Percentiles rank a stretch among this genome's conserved stretches.
These are phyloP conservation scores for Mycogona germanica DNA, from an alignment of 2,888 invertebrate genomes.

Conservation along the genomic window DNA sequence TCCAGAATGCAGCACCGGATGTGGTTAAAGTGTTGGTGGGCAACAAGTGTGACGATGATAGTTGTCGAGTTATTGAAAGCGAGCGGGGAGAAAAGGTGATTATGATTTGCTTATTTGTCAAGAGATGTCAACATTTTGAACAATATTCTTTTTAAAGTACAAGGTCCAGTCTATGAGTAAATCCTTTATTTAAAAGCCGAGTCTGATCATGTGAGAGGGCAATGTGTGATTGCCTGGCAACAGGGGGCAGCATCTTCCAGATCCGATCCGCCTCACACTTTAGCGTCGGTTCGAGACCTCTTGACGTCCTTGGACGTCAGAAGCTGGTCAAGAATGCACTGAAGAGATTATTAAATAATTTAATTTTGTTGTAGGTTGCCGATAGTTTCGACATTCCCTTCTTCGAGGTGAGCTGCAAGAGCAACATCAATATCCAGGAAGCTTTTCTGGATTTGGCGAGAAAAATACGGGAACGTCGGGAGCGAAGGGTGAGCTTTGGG, in stretches of 20 bases:
- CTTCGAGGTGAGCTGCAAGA: slow-evolving; percentile 78
- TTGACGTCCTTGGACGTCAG: too few relatives aligned
- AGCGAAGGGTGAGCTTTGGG: slow-evolving; percentile 55
- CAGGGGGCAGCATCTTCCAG: too few relatives aligned
- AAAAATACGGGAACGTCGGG: slow-evolving; percentile 67
- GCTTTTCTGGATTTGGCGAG: slow-evolving; percentile 67
- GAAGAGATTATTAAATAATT: slow-evolving; percentile 9
- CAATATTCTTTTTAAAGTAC: too few relatives aligned
- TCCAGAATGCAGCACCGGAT: slow-evolving; percentile 69
- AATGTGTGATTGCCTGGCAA: too few relatives aligned
- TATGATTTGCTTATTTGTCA: too few relatives aligned
- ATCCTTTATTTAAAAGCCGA: too few relatives aligned
- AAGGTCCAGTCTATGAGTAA: too few relatives aligned
- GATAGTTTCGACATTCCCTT: slow-evolving; percentile 80
- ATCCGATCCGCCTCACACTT: too few relatives aligned
- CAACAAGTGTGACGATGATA: slow-evolving; percentile 63
- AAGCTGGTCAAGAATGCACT: too few relatives aligned
- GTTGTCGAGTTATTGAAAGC: slow-evolving; percentile 58
- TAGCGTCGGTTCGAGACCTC: too few relatives aligned
- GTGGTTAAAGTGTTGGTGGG: slow-evolving; percentile 75
- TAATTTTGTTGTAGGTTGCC: slow-evolving; percentile 52
- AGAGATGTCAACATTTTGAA: too few relatives aligned
- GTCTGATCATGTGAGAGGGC: too few relatives aligned
- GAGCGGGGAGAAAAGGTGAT: slow-evolving; percentile 67
- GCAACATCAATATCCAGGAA: slow-evolving; percentile 71